Base-by-base conservation (phyloP, 2,797 vertebrate genomes). In the Sus cebifrons region DNA sequence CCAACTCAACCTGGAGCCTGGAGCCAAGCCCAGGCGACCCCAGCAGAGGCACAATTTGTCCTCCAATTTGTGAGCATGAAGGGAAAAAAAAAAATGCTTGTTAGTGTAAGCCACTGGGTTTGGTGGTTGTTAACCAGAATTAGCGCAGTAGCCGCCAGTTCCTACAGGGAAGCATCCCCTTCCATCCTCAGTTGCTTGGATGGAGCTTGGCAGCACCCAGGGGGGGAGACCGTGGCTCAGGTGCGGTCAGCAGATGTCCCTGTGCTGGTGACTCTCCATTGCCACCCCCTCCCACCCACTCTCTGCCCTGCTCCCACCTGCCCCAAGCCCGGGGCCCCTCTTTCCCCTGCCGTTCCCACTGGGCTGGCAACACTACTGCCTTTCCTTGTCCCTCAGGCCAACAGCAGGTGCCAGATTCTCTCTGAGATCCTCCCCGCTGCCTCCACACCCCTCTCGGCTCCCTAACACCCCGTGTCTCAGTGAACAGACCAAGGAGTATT, bases 211-310 rank as follows among this genome's bases (percentile, higher is more conserved):
- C 64, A 67, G 44, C 62, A 27, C n/a, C 11, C 75, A n/a, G 27
- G 0, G 23, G 23, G 71, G 12, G 44, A 70, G 25, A 36, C 27
- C 8, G 3, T 0, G 27, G 18, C 23, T 32, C 58, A 17, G 7
- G 36, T 6, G 2, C 18, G 70, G 58, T 29, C 23, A 9, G 15
- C 10, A 29, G 75, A 32, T 2, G 1, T 9, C 1, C 18, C 62
- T 71, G 1, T 40, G 52, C 21, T 27, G 25, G 52, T 1, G 56
- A 64, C 65, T 23, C 16, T 36, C 58, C 70, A 6, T 18, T n/a
- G 29, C 64, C 36, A 4, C 17, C 65, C 14, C 5, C 0, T 36
- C 3, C 32, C 15, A 0, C 18, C 54, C 67, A 5, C 23, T 32
- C 32, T 78, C 62, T n/a, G 54, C 65, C 56, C 49, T 32, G 0